Conservation (phyloP, 1,140 invertebrate genomes). For the Scaptomyza montana region DNA sequence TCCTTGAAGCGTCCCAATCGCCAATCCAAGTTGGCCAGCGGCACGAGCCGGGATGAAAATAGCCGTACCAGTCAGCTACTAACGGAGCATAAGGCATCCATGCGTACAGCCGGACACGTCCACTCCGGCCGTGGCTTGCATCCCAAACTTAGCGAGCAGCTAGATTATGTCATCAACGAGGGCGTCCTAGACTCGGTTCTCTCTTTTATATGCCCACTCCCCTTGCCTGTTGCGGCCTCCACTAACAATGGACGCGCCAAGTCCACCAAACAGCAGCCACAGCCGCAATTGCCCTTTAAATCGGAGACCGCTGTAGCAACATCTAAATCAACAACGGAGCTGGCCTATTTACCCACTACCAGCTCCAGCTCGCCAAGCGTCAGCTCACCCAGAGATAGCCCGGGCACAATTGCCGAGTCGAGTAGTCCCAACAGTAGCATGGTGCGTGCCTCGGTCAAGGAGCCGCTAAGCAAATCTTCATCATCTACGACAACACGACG, state of each 20-base stretch:
- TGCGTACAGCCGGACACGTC: slow-evolving; percentile 38
- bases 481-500: slow-evolving; percentile 30
- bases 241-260: slow-evolving; percentile 29
- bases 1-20: slow-evolving; percentile 38
- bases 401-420: slow-evolving; percentile 6
- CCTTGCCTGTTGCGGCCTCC: slow-evolving; percentile 42
- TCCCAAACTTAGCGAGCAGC: slow-evolving; percentile 72
- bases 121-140: slow-evolving; percentile 56
- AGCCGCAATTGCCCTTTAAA: slow-evolving; percentile 14
- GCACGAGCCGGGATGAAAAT: slow-evolving; percentile 26
- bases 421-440: slow-evolving; percentile 39
- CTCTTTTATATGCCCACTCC: slow-evolving; percentile 86
- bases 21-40: background rate
- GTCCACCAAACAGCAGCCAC: slow-evolving; percentile 31
- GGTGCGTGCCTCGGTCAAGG: slow-evolving; percentile 62
- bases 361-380: slow-evolving; percentile 17
- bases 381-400: slow-evolving; percentile 10
- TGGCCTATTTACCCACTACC: slow-evolving; percentile 16
- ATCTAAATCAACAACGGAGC: slow-evolving; percentile 36
- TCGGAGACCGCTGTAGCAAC: background rate
- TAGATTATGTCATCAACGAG: slow-evolving; percentile 88
- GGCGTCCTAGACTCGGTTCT: slow-evolving; percentile 91
- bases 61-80: slow-evolving; percentile 34
- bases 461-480: slow-evolving; percentile 29
- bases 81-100: slow-evolving; percentile 20